Percentiles rank a stretch among this genome's conserved stretches.
Conservation (phyloP, 2,797 vertebrate genomes). For the Trachops cirrhosus region DNA sequence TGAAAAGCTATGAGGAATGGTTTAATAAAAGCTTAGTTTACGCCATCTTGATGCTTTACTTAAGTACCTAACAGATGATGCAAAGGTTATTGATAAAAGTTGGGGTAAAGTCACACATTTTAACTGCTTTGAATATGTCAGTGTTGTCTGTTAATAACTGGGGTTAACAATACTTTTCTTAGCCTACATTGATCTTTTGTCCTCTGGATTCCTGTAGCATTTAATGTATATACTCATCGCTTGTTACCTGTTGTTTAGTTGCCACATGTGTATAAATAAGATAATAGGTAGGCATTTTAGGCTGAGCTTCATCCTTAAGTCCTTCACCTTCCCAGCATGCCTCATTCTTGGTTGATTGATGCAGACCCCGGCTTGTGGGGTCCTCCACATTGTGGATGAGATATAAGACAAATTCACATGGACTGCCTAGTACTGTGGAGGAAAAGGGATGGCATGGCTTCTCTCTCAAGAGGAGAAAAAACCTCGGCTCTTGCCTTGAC, state of each 20-base stretch:
- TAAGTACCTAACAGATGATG: neutral
- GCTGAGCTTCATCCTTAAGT: neutral
- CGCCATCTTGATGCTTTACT: neutral
- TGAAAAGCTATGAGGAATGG: neutral
- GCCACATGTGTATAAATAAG: neutral
- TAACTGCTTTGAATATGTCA: neutral
- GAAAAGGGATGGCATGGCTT: too few species aligned
- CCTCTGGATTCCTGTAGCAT: neutral
- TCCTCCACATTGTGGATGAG: too few species aligned
- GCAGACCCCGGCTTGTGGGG: too few species aligned
- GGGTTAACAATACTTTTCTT: neutral
- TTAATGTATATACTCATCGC: neutral
- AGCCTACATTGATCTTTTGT: rapidly evolving
- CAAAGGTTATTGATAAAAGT: neutral
- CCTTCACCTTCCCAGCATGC: neutral
- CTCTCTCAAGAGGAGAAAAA: too few species aligned
- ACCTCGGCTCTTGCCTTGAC: too few species aligned
- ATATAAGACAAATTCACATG: too few species aligned
- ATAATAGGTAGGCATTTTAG: neutral
- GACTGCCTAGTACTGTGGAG: too few species aligned
- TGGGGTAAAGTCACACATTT: neutral
- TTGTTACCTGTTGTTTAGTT: neutral
- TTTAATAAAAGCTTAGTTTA: neutral
- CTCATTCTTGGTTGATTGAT: neutral
- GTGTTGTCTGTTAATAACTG: neutral